These are phyloP conservation scores for Gadus chalcogrammus DNA, from an alignment of 2,113 vertebrate genomes.

Conservation along the genomic window DNA sequence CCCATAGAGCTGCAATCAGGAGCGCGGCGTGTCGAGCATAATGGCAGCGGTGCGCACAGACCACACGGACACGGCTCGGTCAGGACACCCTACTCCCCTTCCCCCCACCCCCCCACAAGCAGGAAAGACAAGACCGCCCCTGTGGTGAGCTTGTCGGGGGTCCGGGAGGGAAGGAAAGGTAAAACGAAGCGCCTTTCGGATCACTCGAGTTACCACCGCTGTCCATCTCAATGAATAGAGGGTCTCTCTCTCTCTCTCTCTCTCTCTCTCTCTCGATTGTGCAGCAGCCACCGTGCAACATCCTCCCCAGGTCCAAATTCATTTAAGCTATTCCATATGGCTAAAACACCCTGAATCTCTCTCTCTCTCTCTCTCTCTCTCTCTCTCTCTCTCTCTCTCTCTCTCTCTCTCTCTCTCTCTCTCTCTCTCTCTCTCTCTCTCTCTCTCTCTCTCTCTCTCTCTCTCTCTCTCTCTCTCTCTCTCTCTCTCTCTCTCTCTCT, in stretches of 20 bases:
- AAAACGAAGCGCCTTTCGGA: slow-evolving; percentile 15
- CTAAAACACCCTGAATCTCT: too few species aligned
- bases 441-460: too few species aligned
- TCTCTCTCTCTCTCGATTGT: too few species aligned
- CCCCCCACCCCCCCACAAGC: slow-evolving; percentile 1
- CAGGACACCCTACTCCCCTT: slow-evolving; percentile 5
- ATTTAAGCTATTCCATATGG: too few species aligned
- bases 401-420: slow-evolving; percentile 18
- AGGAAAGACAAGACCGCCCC: slow-evolving; percentile 38
- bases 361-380: slow-evolving; percentile 33
- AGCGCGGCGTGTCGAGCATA: slow-evolving; percentile 1
- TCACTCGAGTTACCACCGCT: slow-evolving; percentile 48
- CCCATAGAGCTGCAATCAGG: not conserved
- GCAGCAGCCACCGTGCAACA: too few species aligned
- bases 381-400: not conserved
- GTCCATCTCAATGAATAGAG: slow-evolving; percentile 44
- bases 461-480: not conserved
- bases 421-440: not conserved
- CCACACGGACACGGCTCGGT: slow-evolving; percentile 11
- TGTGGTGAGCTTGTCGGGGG: slow-evolving; percentile 29
- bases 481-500: not conserved
- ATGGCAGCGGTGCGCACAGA: not conserved
- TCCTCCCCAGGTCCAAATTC: too few species aligned
- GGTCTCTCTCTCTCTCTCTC: slow-evolving; percentile 17
- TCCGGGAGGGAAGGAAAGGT: slow-evolving; percentile 17